phyloP scores from a whole-genome alignment of 2,888 invertebrate species.

The Charanyca ferruginea region DNA sequence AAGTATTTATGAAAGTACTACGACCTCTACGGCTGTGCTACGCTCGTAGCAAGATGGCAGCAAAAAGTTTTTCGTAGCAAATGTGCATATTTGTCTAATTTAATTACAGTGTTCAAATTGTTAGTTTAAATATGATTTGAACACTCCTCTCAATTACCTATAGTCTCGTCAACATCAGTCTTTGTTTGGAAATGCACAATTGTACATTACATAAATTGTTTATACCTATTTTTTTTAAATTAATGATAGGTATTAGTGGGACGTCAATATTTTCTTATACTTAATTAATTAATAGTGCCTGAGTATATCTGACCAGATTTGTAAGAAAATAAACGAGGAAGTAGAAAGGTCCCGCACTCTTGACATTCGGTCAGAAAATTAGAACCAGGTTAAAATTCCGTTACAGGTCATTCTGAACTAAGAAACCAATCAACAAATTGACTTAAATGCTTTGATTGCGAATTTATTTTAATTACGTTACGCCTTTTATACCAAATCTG shows the following conservation, averaged over 20 bases:
- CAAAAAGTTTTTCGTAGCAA: constrained; percentile 20
- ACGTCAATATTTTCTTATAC: background rate
- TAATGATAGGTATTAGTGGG: background rate
- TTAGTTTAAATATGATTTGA: too few relatives aligned
- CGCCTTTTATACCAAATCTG: constrained; percentile 31
- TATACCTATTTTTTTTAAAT: background rate
- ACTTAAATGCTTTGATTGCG: constrained; percentile 36
- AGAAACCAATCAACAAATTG: constrained; percentile 24
- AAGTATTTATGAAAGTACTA: constrained; percentile 12
- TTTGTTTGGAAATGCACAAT: constrained; percentile 9
- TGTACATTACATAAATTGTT: too few relatives aligned
- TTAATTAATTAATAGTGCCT: background rate
- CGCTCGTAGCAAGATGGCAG: constrained; percentile 7
- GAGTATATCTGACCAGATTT: too few relatives aligned
- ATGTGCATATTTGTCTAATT: constrained; percentile 26
- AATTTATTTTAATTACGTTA: constrained; percentile 33
- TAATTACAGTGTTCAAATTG: constrained; percentile 30
- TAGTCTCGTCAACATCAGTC: constrained; percentile 23
- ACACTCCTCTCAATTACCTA: constrained; percentile 4
- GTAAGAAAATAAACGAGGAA: constrained; percentile 5
- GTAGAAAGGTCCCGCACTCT: constrained; percentile 5
- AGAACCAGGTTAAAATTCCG: constrained; percentile 44
- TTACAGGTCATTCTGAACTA: constrained; percentile 22
- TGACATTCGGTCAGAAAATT: constrained; percentile 15
- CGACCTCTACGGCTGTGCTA: background rate